Percentiles rank a stretch among this genome's conserved stretches.
Conservation (phyloP, 2,797 vertebrate species). For the Hyperoplus immaculatus region DNA sequence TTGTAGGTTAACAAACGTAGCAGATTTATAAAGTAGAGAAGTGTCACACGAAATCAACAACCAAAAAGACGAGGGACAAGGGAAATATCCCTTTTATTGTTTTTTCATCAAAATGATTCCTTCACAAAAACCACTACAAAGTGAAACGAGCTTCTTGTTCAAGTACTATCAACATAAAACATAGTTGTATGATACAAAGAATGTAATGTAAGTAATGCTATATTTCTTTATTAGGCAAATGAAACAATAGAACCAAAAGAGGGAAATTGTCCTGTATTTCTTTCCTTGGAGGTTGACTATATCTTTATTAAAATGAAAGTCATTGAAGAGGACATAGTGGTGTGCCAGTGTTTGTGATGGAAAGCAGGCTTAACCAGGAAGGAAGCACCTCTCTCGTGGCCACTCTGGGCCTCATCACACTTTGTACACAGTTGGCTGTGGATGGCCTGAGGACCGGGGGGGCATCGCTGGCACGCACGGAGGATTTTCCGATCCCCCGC, state of each 20-base stretch:
- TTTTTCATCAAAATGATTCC: not conserved
- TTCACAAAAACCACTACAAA: not conserved
- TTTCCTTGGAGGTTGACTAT: not conserved
- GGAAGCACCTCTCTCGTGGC: slow-evolving; percentile 47
- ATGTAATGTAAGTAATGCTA: not conserved
- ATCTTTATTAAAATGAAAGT: slow-evolving; percentile 18
- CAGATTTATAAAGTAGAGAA: slow-evolving; percentile 11
- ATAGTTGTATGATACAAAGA: not conserved
- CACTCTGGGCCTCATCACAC: slow-evolving; percentile 41
- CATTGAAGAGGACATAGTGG: not conserved
- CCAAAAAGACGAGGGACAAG: not conserved
- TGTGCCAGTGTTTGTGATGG: slow-evolving; percentile 38
- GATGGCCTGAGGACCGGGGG: slow-evolving; percentile 61
- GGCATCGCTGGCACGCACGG: slow-evolving; percentile 74
- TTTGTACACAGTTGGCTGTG: slow-evolving; percentile 48
- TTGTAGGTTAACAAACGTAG: not conserved
- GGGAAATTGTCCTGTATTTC: not conserved
- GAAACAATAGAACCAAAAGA: not conserved
- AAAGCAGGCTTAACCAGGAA: slow-evolving; percentile 48
- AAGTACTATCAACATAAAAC: not conserved
- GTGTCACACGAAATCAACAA: not conserved
- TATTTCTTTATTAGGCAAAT: not conserved
- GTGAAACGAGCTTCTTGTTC: not conserved
- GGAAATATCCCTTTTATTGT: not conserved
- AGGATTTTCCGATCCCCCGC: slow-evolving; percentile 86